Percentiles rank a stretch among this genome's conserved stretches.
Evolutionary conservation across 2,797 vertebrate genomes (phyloP).

Genomic region (Argya squamiceps): DNA sequence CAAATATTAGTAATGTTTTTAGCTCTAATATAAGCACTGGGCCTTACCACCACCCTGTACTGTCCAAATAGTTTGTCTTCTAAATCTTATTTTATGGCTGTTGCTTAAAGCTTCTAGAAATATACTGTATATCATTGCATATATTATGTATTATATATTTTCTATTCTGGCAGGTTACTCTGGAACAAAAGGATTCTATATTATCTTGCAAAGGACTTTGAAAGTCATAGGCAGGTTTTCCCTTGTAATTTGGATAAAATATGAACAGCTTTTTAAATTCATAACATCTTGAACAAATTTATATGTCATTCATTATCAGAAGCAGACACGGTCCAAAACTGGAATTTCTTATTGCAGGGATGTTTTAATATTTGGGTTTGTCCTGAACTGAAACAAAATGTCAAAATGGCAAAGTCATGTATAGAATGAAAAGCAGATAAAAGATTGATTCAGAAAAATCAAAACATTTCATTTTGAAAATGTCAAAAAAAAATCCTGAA

Average conservation of each 20-base stretch:
- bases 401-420: not conserved
- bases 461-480: constrained; percentile 27
- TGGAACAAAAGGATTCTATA: not conserved
- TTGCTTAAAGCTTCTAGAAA: not conserved
- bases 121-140: not conserved
- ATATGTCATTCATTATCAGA: not conserved
- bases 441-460: not conserved
- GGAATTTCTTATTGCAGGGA: not conserved
- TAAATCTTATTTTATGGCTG: not conserved
- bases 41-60: not conserved
- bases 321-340: not conserved
- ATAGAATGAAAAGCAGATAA: not conserved
- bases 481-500: not conserved
- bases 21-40: not conserved
- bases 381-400: not conserved
- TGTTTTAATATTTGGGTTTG: not conserved
- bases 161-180: not conserved
- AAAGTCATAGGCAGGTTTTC: not conserved
- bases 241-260: not conserved
- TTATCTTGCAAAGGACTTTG: not conserved
- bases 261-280: not conserved
- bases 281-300: constrained; percentile 19
- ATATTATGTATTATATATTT: not conserved
- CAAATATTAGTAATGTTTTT: not conserved
- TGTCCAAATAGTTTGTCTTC: not conserved